Conservation (phyloP, 2,888 invertebrate genomes). For the Scaptodrosophila latifasciaeformis region DNA sequence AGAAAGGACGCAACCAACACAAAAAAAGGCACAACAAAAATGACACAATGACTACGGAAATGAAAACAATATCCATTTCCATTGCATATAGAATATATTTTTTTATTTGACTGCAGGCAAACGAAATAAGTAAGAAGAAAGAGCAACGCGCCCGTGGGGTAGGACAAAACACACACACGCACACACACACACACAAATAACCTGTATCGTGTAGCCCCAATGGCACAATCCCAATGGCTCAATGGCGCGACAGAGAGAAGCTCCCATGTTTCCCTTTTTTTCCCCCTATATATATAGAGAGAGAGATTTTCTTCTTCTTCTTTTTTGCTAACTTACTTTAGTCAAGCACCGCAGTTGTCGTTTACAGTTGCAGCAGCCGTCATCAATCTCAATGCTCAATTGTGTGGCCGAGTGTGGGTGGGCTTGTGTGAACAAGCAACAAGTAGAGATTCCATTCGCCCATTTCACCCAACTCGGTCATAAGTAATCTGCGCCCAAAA, state of each 20-base stretch:
- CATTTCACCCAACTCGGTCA: constrained; percentile 9
- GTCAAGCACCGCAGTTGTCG: too few relatives aligned
- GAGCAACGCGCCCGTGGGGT: not conserved
- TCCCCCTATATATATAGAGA: too few relatives aligned
- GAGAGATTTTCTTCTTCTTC: too few relatives aligned
- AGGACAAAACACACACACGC: not conserved
- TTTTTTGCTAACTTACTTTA: too few relatives aligned
- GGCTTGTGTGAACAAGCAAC: constrained; percentile 26
- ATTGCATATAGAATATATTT: constrained; percentile 59
- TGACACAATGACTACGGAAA: constrained; percentile 48
- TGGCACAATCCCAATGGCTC: constrained; percentile 48
- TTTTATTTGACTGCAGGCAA: constrained; percentile 46
- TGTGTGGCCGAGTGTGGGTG: not conserved
- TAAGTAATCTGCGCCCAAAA: not conserved
- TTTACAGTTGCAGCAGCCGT: constrained; percentile 13
- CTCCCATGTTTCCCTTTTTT: too few relatives aligned
- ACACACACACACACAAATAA: not conserved
- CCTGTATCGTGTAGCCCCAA: not conserved
- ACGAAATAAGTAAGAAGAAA: constrained; percentile 12
- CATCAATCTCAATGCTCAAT: not conserved
- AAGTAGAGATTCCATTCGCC: constrained; percentile 30
- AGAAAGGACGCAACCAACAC: too few relatives aligned
- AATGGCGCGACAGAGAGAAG: too few relatives aligned
- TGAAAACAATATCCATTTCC: constrained; percentile 65
- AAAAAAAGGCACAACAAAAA: too few relatives aligned